These are phyloP conservation scores for Drosophila albomicans DNA, from an alignment of 1,140 invertebrate genomes.

Conservation along the genomic window DNA sequence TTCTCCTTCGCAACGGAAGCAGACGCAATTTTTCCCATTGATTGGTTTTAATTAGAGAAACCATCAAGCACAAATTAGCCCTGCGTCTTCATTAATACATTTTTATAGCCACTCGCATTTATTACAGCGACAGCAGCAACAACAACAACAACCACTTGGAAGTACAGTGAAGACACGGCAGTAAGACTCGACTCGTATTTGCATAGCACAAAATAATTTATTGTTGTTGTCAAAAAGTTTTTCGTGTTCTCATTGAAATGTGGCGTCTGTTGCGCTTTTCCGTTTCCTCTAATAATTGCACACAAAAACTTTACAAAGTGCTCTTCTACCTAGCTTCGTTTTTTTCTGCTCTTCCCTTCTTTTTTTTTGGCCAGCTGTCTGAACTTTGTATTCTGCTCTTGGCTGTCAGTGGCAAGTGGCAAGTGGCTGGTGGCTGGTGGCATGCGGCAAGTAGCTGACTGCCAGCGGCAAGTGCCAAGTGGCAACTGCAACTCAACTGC, in stretches of 20 bases:
- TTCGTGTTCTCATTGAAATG: constrained; percentile 46
- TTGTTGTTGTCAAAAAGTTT: constrained; percentile 64
- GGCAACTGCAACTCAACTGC: constrained; percentile 41
- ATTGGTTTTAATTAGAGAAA: constrained; percentile 82
- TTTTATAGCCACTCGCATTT: constrained; percentile 53
- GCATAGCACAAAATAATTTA: constrained; percentile 54
- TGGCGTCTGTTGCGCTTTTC: constrained; percentile 62
- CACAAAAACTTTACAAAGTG: constrained; percentile 40
- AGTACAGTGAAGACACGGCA: background rate
- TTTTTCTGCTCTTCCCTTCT: background rate
- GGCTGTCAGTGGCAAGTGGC: constrained; percentile 12
- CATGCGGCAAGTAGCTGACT: background rate
- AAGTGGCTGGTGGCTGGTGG: background rate
- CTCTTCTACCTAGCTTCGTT: background rate
- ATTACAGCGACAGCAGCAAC: constrained; percentile 16
- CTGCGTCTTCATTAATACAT: constrained; percentile 76
- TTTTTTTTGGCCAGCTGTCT: constrained; percentile 22
- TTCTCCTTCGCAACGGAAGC: constrained; percentile 40
- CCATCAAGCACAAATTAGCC: constrained; percentile 78
- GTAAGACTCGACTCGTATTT: constrained; percentile 11
- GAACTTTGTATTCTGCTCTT: constrained; percentile 33
- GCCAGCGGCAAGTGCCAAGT: constrained; percentile 18
- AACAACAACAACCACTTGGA: too few relatives aligned
- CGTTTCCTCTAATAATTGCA: constrained; percentile 70
- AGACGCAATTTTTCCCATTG: constrained; percentile 76